Conservation (phyloP, 2,113 vertebrate species). For the Ivindomyrus marchei region DNA sequence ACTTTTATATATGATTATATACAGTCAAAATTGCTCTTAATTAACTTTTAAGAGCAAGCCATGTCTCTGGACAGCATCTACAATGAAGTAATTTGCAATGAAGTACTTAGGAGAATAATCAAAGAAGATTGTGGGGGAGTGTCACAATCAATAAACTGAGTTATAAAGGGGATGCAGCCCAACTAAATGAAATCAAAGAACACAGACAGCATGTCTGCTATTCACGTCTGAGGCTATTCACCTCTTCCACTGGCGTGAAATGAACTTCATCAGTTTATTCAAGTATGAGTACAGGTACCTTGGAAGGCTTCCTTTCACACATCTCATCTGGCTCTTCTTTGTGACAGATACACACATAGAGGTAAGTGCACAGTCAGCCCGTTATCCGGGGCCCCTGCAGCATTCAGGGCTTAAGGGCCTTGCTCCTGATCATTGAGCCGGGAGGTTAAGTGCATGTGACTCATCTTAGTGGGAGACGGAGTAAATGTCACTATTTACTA, state of each 20-base stretch:
- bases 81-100: not conserved
- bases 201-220: not conserved
- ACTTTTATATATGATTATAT: not conserved
- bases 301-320: not conserved
- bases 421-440: not conserved
- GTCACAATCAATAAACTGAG: not conserved
- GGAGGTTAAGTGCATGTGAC: not conserved
- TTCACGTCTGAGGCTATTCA: not conserved
- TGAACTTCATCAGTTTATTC: not conserved
- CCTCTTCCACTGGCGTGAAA: not conserved
- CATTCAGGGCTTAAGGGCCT: not conserved
- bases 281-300: not conserved
- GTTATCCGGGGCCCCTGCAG: not conserved
- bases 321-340: not conserved
- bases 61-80: slow-evolving; percentile 3
- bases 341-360: not conserved
- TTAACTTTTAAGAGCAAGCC: not conserved
- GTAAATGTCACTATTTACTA: not conserved
- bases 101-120: not conserved
- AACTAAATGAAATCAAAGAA: slow-evolving; percentile 5
- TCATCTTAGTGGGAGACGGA: not conserved
- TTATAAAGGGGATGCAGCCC: not conserved
- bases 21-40: not conserved
- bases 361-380: not conserved
- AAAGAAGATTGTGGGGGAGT: not conserved